These are phyloP conservation scores for Mobula hypostoma DNA, from an alignment of 2,113 vertebrate genomes.

Conservation along the genomic window DNA sequence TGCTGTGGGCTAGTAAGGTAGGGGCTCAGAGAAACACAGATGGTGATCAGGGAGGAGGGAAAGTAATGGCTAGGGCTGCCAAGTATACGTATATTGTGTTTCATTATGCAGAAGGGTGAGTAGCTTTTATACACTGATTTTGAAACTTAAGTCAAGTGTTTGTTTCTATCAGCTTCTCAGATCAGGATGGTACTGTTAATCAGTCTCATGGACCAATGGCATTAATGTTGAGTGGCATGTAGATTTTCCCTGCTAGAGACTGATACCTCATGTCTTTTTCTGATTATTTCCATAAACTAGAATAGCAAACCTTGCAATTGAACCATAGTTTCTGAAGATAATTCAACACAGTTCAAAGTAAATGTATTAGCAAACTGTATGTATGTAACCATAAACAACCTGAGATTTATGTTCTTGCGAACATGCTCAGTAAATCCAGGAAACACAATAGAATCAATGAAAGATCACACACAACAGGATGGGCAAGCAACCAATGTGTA, in stretches of 20 bases:
- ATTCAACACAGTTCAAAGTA: background rate
- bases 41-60: no score
- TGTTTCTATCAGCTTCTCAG: background rate
- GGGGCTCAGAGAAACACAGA: no score
- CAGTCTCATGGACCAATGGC: background rate
- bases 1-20: no score
- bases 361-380: no score
- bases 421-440: no score
- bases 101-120: background rate
- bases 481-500: no score
- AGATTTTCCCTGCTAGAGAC: background rate
- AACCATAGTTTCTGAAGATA: background rate
- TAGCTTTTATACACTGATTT: background rate
- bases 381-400: no score
- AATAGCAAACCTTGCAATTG: background rate
- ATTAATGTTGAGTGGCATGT: background rate
- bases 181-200: no score
- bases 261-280: background rate
- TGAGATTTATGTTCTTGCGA: no score
- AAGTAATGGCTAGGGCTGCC: no score
- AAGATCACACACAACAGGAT: no score
- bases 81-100: background rate
- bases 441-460: no score
- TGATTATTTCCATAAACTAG: background rate
- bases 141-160: background rate